Evolutionary conservation across 2,113 vertebrate genomes (phyloP).

Genomic region (Crotalus helleri): DNA sequence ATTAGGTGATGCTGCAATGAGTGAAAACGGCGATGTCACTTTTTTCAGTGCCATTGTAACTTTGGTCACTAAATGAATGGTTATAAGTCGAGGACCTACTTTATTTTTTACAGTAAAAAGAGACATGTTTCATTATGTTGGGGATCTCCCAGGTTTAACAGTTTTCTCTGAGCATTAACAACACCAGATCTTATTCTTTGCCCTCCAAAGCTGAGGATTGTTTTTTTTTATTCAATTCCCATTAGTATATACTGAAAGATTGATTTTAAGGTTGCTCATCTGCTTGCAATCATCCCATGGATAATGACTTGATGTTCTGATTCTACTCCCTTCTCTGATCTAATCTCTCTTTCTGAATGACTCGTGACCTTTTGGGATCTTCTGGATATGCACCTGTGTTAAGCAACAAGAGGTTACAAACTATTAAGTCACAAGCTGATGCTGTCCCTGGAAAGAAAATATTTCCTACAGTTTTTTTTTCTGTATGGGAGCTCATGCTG

Average conservation of each 20-base stretch:
- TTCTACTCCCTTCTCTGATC: not conserved
- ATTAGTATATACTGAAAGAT: not conserved
- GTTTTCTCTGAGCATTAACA: not conserved
- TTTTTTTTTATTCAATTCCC: not conserved
- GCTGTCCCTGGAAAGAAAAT: not conserved
- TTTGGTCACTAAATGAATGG: not conserved
- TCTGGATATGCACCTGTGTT: not conserved
- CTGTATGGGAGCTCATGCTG: not conserved
- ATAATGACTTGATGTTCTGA: not conserved
- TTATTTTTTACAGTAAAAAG: not conserved
- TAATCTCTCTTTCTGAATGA: not conserved
- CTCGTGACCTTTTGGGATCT: not conserved
- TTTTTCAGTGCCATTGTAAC: not conserved
- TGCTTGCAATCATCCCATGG: not conserved
- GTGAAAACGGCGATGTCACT: not conserved
- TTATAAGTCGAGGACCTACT: not conserved
- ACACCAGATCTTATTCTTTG: not conserved
- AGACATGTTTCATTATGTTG: not conserved
- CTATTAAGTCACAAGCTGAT: not conserved
- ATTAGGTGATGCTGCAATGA: not conserved
- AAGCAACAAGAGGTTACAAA: not conserved
- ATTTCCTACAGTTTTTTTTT: not conserved
- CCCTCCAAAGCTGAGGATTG: not conserved
- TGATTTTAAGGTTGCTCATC: not conserved
- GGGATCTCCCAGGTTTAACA: not conserved